phyloP scores from a whole-genome alignment of 1,140 invertebrate species.

The Drosophila malerkotliana region DNA sequence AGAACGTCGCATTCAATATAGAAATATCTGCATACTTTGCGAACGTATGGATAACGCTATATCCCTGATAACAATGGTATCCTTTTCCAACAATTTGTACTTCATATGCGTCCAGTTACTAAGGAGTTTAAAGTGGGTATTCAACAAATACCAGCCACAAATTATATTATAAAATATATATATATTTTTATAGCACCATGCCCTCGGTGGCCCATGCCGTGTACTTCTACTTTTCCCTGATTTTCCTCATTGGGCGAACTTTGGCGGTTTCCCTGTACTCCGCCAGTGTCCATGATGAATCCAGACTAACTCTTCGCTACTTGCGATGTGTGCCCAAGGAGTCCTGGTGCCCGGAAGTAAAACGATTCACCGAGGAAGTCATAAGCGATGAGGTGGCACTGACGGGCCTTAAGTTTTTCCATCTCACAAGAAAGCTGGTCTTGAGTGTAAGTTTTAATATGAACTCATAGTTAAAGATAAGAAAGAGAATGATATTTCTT shows the following conservation, averaged over 20 bases:
- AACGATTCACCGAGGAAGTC: slow-evolving; percentile 86
- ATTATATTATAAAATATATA: background rate
- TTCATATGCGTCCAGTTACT: slow-evolving; percentile 82
- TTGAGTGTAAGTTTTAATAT: slow-evolving; percentile 74
- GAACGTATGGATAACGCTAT: slow-evolving; percentile 73
- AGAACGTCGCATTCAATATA: slow-evolving; percentile 73
- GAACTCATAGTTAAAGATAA: background rate
- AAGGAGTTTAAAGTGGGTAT: slow-evolving; percentile 71
- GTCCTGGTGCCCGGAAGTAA: slow-evolving; percentile 86
- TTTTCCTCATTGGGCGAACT: slow-evolving; percentile 86
- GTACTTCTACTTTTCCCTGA: slow-evolving; percentile 88
- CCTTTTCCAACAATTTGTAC: slow-evolving; percentile 82
- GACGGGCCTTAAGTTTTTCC: slow-evolving; percentile 87
- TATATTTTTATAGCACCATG: slow-evolving; percentile 62
- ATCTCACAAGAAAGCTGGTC: slow-evolving; percentile 87
- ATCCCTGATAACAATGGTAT: slow-evolving; percentile 79
- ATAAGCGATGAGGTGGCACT: slow-evolving; percentile 86
- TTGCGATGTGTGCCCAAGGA: slow-evolving; percentile 86
- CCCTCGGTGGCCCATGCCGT: slow-evolving; percentile 76
- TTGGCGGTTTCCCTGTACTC: slow-evolving; percentile 86
- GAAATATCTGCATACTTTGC: slow-evolving; percentile 77
- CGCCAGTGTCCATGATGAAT: slow-evolving; percentile 87
- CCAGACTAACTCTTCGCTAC: slow-evolving; percentile 85
- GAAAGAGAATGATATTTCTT: background rate
- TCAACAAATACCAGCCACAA: background rate